Evolutionary conservation across 1,140 invertebrate species (phyloP).

Genomic region (Drosophila athabasca): DNA sequence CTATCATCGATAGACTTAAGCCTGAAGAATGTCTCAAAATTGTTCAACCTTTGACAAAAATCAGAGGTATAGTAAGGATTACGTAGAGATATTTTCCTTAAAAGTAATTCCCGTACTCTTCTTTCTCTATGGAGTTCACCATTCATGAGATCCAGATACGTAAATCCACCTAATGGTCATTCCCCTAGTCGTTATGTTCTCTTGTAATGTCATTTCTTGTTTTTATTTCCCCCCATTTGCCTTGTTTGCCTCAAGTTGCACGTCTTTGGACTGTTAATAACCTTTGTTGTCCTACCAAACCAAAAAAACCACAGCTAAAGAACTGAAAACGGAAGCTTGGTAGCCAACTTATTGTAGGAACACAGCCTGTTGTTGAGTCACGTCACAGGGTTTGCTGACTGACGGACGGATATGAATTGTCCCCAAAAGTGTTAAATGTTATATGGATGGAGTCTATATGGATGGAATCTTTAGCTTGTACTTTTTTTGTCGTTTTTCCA

Average conservation of each 20-base stretch:
- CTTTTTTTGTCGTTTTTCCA: conserved; percentile 22
- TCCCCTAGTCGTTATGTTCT: too few relatives aligned
- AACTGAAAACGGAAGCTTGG: conserved; percentile 68
- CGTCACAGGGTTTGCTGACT: conserved; percentile 45
- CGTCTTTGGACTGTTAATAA: conserved; percentile 76
- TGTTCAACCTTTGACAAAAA: too few relatives aligned
- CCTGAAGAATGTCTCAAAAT: too few relatives aligned
- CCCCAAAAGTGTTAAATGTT: conserved; percentile 55
- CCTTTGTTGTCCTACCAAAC: conserved; percentile 57
- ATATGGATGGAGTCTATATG: conserved; percentile 3
- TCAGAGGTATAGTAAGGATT: too few relatives aligned
- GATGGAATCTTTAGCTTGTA: too few relatives aligned
- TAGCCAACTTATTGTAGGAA: conserved; percentile 36
- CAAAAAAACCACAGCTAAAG: conserved; percentile 28
- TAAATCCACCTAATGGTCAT: too few relatives aligned
- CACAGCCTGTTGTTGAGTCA: conserved; percentile 42
- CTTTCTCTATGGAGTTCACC: too few relatives aligned
- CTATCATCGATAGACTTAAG: too few relatives aligned
- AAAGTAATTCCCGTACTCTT: too few relatives aligned
- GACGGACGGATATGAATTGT: conserved; percentile 70
- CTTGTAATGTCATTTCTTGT: too few relatives aligned
- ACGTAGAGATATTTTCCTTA: too few relatives aligned
- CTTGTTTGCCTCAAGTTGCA: conserved; percentile 56
- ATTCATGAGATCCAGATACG: too few relatives aligned
- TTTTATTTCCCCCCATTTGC: conserved; percentile 49